Base-by-base conservation (phyloP, 2,113 vertebrate species). In the Struthidea cinerea region DNA sequence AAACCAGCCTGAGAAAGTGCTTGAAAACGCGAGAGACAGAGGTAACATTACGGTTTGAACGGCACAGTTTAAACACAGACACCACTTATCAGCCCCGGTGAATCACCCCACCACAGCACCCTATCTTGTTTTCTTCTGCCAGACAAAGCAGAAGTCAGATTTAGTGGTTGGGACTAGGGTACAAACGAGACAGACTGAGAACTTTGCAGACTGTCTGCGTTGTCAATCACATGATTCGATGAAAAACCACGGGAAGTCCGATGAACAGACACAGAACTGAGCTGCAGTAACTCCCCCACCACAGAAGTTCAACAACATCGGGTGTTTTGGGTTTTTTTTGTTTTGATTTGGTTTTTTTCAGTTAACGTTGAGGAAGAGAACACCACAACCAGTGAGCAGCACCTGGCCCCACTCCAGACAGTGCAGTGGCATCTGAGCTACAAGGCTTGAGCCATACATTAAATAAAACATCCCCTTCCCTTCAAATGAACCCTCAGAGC, bases 211-310 rank as follows among this genome's bases (percentile, higher is more conserved):
- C 96, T 84, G 94, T 96, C 96, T 97, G 96, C 37, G 15, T 71
- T 91, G 95, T 91, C 97, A 95, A 91, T 97, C 97, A 97, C 70
- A 69, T 84, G 97, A 97, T 96, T 96, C 44, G 89, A 95, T 95
- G 96, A 95, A 97, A 97, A 97, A 96, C 97, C 98, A 97, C 98
- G 97, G 98, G 98, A 97, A 98, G 96, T 93, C 95, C 57, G 77
- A 95, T 27, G 87, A 97, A 95, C 97, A 97, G 97, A 98, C 90
- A 84, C 61, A 97, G 95, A 93, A 90, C 82, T 92, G 56, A 91
- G 89, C 82, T 91, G 97, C 71, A 85, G 46, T 76, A 90, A 96
- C 84, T 94, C 95, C 91, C 49, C 91, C 50, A 94, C 93, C 90
- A 19, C 93, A 92, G 30, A 91, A 89, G 92, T 83, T 97, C 95